phyloP scores from a whole-genome alignment of 2,797 vertebrate species.

The Steatocranus sp. region DNA sequence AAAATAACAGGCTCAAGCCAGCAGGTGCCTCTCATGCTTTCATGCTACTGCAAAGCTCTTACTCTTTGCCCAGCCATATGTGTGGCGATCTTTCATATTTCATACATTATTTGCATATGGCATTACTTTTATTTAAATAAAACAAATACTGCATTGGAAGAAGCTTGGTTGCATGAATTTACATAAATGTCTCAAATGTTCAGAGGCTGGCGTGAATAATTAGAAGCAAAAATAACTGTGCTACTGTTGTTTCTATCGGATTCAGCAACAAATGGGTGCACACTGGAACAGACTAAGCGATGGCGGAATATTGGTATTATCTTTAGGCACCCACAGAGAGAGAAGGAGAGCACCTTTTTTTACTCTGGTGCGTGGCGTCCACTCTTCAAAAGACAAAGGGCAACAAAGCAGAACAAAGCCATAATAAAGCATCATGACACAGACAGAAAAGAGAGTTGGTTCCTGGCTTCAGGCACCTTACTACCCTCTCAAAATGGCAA shows the following conservation, averaged over 20 bases:
- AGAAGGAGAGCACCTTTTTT: conserved; percentile 14
- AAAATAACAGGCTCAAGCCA: conserved; percentile 47
- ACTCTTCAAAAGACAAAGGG: conserved; percentile 45
- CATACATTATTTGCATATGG: not conserved
- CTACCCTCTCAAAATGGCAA: conserved; percentile 49
- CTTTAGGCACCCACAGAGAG: not conserved
- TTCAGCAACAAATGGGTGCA: conserved; percentile 42
- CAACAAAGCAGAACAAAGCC: conserved; percentile 63
- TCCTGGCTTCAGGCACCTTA: conserved; percentile 57
- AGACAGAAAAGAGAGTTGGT: conserved; percentile 52
- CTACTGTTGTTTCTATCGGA: not conserved
- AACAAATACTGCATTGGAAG: not conserved
- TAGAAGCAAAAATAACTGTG: not conserved
- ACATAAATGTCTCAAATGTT: not conserved
- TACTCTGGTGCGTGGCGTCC: conserved; percentile 24
- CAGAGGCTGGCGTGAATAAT: not conserved
- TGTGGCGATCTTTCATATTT: conserved; percentile 27
- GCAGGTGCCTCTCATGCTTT: conserved; percentile 30
- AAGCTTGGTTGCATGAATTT: not conserved
- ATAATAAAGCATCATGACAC: conserved; percentile 63
- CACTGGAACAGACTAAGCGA: conserved; percentile 44
- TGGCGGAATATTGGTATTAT: conserved; percentile 43
- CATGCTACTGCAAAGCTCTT: conserved; percentile 8
- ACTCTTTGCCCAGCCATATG: conserved; percentile 22
- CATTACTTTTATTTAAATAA: not conserved